A percentile compares a stretch with the other conserved stretches of the same genome.
These are phyloP conservation scores for Drosophila equinoxialis DNA, from an alignment of 1,140 invertebrate genomes.

Conservation along the genomic window DNA sequence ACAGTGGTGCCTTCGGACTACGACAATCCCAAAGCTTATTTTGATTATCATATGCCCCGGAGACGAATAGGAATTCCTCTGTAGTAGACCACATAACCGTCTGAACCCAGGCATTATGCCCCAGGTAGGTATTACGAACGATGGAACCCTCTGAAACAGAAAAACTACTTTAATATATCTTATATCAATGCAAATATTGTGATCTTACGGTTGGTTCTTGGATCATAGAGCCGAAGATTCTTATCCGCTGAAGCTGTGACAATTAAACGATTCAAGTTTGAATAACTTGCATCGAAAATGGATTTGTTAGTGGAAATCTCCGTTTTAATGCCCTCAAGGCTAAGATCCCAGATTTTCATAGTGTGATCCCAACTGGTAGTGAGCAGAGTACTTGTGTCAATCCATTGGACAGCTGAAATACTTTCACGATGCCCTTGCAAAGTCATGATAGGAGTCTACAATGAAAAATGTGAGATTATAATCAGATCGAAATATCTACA, in stretches of 20 bases:
- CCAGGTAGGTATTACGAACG: constrained; percentile 94
- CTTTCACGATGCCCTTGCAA: constrained; percentile 96
- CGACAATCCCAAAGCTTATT: constrained; percentile 98
- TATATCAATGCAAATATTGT: not conserved
- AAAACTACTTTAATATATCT: not conserved
- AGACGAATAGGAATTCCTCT: constrained; percentile 94
- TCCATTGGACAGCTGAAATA: constrained; percentile 93
- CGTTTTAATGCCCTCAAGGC: constrained; percentile 91
- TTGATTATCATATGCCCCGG: constrained; percentile 94
- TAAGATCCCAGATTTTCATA: constrained; percentile 96
- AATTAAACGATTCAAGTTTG: constrained; percentile 88
- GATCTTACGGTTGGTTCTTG: constrained; percentile 90
- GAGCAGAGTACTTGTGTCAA: constrained; percentile 88
- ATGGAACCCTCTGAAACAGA: constrained; percentile 89
- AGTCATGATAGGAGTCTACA: constrained; percentile 92
- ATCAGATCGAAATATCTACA: not conserved
- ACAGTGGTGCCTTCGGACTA: constrained; percentile 95
- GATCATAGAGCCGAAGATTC: constrained; percentile 95
- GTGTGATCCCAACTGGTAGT: constrained; percentile 98
- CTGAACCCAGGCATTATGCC: constrained; percentile 96
- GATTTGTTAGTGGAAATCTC: constrained; percentile 95
- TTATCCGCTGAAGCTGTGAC: constrained; percentile 95
- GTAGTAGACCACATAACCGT: constrained; percentile 94
- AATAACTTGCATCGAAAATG: constrained; percentile 93
- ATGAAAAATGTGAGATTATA: not conserved